Conservation (phyloP, 92 coral and sea anemone species). For the Parazoanthus darwini region DNA sequence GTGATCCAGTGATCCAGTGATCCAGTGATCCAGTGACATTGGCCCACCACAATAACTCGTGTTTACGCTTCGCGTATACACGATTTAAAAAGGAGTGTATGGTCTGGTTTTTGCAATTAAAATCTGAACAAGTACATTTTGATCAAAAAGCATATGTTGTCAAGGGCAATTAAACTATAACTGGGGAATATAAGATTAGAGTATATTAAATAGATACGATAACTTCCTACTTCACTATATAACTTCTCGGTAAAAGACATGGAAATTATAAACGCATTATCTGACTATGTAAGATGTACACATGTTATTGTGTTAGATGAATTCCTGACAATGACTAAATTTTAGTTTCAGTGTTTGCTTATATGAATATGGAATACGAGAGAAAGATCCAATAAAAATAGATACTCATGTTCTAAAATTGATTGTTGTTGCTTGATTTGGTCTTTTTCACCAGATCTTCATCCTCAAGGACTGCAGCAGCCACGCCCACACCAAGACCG, state of each 20-base stretch:
- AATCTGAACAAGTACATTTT: neutral
- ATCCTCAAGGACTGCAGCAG: neutral
- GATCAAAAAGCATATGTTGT: neutral
- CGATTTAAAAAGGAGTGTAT: too few species aligned
- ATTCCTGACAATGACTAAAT: neutral
- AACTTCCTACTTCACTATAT: too few species aligned
- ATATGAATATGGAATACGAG: neutral
- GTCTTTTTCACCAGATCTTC: neutral
- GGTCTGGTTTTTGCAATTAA: neutral
- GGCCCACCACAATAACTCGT: too few species aligned
- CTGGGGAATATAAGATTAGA: too few species aligned
- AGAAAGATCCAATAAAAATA: neutral
- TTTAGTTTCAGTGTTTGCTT: neutral
- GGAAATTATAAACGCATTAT: too few species aligned
- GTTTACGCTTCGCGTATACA: too few species aligned
- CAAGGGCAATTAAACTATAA: too few species aligned
- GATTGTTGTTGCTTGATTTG: neutral
- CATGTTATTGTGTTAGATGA: neutral
- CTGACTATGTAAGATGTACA: too few species aligned
- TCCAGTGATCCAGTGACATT: too few species aligned
- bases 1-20: too few species aligned
- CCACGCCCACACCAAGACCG: neutral
- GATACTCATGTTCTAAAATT: neutral
- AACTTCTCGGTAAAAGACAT: too few species aligned
- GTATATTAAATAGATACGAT: too few species aligned